Base-by-base conservation (phyloP, 2,888 invertebrate species). In the Rhogogaster chlorosoma region DNA sequence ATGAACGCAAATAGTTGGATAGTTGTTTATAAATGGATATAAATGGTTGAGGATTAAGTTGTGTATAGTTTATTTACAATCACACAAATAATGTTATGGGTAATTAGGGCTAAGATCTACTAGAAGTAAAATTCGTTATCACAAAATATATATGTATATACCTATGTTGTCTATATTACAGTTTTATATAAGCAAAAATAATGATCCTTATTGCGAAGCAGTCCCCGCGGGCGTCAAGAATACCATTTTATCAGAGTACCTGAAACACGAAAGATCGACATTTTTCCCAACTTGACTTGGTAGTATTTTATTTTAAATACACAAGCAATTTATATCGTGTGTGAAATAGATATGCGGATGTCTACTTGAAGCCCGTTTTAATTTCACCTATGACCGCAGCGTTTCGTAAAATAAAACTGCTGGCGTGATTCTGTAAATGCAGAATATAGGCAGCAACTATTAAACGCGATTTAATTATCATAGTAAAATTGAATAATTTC, bases 91-190 rank as follows among this genome's bases (percentile, higher is more conserved):
- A 61, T 36, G 26, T 77, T 22, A 75, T n/a, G 18, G n/a, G 4
- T 78, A 38, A 80, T 61, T 36, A 61, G 10, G 12, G 12, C 15
- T 57, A 38, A 22, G 10, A 22, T 22, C n/a, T 80, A 80, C 61
- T 12, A 18, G 49, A 32, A 22, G 57, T 64, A 80, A 80, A 67
- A 2, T 80, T 61, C 80, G 57, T 61, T 83, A 83, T 83, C 83
- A 83, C 83, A 83, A 83, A 83, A 83, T 83, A 83, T 83, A 83
- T 61, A 15, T 77, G 15, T 77, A 53, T 45, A 75, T 26, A 49
- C 12, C 49, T 45, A 61, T 70, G 2, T 18, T 70, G 42, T 38
- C n/a, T 71, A 71, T 71, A 71, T n/a, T 36, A 57, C 38, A 57
- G 61, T 36, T 80, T n/a, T 12, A 64, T 42, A 61, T 77, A 45